Conservation (phyloP, 2,113 vertebrate genomes). For the Salvelinus namaycush region DNA sequence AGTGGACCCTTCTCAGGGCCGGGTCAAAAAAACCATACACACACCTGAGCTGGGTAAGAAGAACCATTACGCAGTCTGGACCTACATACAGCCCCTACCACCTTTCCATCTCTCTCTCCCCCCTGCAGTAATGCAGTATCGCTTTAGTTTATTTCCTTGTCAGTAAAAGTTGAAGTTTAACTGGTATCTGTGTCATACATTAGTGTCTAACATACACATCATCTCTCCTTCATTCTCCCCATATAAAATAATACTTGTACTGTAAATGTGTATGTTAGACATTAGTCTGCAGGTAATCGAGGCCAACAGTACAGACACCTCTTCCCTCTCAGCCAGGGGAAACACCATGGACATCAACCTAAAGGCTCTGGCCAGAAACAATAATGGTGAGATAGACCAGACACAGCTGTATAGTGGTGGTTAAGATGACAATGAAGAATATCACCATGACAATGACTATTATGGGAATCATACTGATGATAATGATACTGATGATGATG, state of each 20-base stretch:
- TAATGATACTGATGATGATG: background rate
- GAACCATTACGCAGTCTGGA: background rate
- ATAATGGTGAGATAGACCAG: slow-evolving; percentile 49
- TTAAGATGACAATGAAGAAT: background rate
- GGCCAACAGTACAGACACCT: background rate
- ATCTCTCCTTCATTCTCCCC: no score
- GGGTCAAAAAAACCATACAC: slow-evolving; percentile 22
- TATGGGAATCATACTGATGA: background rate
- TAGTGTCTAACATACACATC: no score
- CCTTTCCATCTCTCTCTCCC: background rate
- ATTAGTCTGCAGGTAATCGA: slow-evolving; percentile 38
- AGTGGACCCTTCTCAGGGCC: background rate
- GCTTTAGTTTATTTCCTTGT: no score
- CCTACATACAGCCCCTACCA: background rate
- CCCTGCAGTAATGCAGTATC: background rate
- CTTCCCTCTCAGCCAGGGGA: slow-evolving; percentile 37
- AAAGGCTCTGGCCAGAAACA: slow-evolving; percentile 36
- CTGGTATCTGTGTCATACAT: no score
- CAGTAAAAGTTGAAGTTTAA: no score
- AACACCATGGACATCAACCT: slow-evolving; percentile 56
- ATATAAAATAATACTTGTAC: background rate
- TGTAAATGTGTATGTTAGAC: slow-evolving; percentile 37
- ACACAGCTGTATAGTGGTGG: background rate
- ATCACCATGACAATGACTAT: background rate
- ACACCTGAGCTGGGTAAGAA: slow-evolving; percentile 52